phyloP scores from a whole-genome alignment of 2,888 invertebrate species.

The Dryomyza anilis region DNA sequence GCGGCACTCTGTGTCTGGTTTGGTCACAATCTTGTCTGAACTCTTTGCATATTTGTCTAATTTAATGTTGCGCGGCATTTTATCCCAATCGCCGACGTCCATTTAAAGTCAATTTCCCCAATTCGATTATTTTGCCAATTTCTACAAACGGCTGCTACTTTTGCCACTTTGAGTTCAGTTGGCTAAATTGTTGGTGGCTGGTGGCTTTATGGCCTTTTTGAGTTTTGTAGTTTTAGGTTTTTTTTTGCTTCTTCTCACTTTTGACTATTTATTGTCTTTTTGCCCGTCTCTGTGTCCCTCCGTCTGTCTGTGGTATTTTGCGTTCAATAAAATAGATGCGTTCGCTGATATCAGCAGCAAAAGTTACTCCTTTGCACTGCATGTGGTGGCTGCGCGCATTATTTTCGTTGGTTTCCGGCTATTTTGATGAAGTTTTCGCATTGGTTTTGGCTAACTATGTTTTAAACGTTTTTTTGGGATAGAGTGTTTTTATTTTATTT shows the following conservation, averaged over 20 bases:
- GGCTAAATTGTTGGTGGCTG: no score
- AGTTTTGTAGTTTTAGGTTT: no score
- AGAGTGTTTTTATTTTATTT: not conserved
- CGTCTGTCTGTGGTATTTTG: not conserved
- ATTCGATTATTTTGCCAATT: conserved; percentile 7
- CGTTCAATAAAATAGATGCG: conserved; percentile 16
- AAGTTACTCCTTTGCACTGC: conserved; percentile 12
- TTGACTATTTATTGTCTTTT: not conserved
- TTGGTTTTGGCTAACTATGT: no score
- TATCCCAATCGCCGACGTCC: not conserved
- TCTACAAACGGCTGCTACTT: not conserved
- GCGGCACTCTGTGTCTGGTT: not conserved
- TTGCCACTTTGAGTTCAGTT: no score
- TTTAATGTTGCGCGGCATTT: not conserved
- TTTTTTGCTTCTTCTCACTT: not conserved
- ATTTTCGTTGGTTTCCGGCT: conserved; percentile 4
- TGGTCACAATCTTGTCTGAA: not conserved
- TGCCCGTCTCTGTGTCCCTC: not conserved
- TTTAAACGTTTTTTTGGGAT: no score
- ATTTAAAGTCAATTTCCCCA: not conserved
- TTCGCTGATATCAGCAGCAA: not conserved
- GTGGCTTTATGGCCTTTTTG: no score
- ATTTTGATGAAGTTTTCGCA: no score
- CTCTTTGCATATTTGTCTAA: conserved; percentile 18
- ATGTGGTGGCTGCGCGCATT: not conserved